Base-by-base conservation (phyloP, 2,797 vertebrate species). In the Acanthurus tractus region DNA sequence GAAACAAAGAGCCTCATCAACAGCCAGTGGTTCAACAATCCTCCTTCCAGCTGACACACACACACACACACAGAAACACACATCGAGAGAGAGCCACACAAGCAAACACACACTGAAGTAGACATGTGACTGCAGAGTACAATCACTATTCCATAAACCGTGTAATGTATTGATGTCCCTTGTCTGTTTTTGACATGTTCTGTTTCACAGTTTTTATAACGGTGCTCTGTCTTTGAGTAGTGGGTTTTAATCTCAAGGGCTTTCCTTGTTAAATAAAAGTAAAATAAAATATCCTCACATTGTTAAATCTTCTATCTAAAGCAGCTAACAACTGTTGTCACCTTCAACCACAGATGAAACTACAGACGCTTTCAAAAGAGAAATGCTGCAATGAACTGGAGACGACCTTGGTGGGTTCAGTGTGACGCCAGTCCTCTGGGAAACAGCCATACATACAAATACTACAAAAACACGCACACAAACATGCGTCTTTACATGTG, bases 1-100 rank as follows among this genome's bases (percentile, higher is more conserved):
- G 54, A 79, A 84, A 87, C 69, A 76, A 73, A 83, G 40, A 70
- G 57, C 49, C 15, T 70, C 71, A 73, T 73, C 67, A 76, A 57
- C 48, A 69, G 63, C 66, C 67, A 63, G 63, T 20, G 25, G 69
- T 76, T 50, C 64, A 66, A 48, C 62, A 53, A 55, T 70, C 36
- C 22, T 75, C 45, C 23, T 58, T 23, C 23, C 15, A 44, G 38
- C 42, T 29, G 8, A 64, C 20, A 74, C 29, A 59, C 42, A 62
- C 18, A 62, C 18, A 72, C 29, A 59, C 45, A 57, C 56, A 45
- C 57, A 55, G 52, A 57, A 12, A 17, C 17, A 62, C 48, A 62
- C 12, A 13, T 38, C 0, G 18, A 29, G 11, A 25, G 48, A 15
- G 14, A 42, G 29, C 18, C 3, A 3, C 55, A 44, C 46, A 45